These are phyloP conservation scores for Gallinago paraguaiae DNA, from an alignment of 2,113 vertebrate genomes.

Conservation along the genomic window DNA sequence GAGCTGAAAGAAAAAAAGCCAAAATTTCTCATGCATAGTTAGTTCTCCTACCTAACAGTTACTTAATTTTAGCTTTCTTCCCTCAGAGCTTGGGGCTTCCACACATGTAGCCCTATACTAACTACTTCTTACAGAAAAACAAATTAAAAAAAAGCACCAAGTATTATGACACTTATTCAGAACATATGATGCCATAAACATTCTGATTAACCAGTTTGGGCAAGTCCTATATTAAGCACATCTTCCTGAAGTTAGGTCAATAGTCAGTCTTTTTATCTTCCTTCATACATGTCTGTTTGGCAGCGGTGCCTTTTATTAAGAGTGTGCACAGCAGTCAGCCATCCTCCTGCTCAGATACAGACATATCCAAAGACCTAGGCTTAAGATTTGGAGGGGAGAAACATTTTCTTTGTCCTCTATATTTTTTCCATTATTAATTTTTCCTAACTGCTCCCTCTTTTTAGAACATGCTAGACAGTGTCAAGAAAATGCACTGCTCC, in stretches of 20 bases:
- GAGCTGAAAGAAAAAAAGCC: neutral
- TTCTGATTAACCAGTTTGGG: neutral
- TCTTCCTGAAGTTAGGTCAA: neutral
- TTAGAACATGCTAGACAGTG: neutral
- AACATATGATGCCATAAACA: neutral
- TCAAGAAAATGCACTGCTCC: neutral
- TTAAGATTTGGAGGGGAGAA: neutral
- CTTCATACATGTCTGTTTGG: neutral
- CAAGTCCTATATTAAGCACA: neutral
- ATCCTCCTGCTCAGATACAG: fast-evolving
- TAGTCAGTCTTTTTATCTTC: neutral
- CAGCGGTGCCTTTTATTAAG: neutral
- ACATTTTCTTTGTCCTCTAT: neutral
- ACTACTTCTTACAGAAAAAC: neutral
- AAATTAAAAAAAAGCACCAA: neutral
- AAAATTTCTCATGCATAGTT: neutral
- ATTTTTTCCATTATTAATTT: neutral
- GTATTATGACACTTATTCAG: neutral
- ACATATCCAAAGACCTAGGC: neutral
- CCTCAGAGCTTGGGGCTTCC: neutral
- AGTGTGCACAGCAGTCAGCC: fast-evolving
- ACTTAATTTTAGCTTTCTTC: neutral
- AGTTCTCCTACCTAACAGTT: neutral
- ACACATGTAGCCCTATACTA: neutral
- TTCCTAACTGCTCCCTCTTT: neutral